A percentile compares a stretch with the other conserved stretches of the same genome.
Conservation (phyloP, 2,797 vertebrate species). For the Diplodus sargus region DNA sequence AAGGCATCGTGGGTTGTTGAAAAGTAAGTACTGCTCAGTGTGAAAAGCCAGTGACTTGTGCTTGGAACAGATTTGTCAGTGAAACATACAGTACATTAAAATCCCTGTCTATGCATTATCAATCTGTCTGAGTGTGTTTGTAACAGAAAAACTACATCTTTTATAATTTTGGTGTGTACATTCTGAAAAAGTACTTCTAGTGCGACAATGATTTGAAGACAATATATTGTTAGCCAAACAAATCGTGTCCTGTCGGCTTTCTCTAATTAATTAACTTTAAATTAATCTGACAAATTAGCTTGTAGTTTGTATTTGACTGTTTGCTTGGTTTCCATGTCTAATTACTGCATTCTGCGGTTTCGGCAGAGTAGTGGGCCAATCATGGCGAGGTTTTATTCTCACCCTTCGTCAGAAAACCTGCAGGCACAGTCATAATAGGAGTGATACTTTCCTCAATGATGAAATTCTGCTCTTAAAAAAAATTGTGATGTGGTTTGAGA, state of each 20-base stretch:
- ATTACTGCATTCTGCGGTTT: neutral
- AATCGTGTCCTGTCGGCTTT: neutral
- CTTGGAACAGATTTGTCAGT: slow-evolving; percentile 81
- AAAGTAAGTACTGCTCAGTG: slow-evolving; percentile 78
- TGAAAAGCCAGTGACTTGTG: slow-evolving; percentile 79
- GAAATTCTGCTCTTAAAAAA: slow-evolving; percentile 50
- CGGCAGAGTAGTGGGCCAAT: neutral
- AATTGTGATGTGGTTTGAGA: slow-evolving; percentile 48
- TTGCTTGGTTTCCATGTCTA: neutral
- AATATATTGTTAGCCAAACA: neutral
- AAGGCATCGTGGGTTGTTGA: slow-evolving; percentile 78
- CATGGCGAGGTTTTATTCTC: neutral
- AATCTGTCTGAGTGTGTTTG: slow-evolving; percentile 46
- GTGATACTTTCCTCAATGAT: slow-evolving; percentile 26
- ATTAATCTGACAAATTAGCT: no score
- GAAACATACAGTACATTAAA: slow-evolving; percentile 86
- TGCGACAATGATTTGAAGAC: no score
- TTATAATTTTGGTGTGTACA: no score
- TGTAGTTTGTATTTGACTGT: no score
- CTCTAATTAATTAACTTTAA: no score
- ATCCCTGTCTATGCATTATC: slow-evolving; percentile 81
- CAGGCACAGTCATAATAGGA: neutral
- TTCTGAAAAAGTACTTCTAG: no score
- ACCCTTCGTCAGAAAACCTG: neutral
- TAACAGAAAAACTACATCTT: neutral